These are phyloP conservation scores for Cassiopea xamachana DNA, from an alignment of 30 jellyfish, hydroid and myxozoan genomes.

Conservation along the genomic window DNA sequence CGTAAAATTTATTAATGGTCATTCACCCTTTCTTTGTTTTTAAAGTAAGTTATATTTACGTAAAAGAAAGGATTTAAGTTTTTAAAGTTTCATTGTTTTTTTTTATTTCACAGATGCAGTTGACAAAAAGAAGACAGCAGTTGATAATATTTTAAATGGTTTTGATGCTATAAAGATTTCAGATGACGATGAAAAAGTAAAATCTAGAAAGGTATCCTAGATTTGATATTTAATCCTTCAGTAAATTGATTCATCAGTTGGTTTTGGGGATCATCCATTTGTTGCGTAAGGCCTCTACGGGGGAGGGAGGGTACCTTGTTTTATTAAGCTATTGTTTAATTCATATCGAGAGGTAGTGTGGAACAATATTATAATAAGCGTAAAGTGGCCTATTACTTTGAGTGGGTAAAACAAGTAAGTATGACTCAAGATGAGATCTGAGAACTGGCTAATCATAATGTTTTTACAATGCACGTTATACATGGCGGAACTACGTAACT, in stretches of 20 bases:
- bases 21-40: not conserved
- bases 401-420: no score
- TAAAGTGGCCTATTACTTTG: no score
- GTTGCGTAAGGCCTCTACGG: no score
- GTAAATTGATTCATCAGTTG: not conserved
- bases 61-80: not conserved
- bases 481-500: no score
- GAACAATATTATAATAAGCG: no score
- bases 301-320: no score
- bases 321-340: no score
- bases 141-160: slow-evolving; percentile 84
- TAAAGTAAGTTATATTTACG: not conserved
- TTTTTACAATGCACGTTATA: no score
- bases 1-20: no score
- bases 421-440: no score
- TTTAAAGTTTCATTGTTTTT: not conserved
- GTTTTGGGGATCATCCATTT: not conserved
- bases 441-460: no score
- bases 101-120: slow-evolving; percentile 30
- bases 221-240: not conserved
- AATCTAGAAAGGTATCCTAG: slow-evolving; percentile 51
- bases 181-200: slow-evolving; percentile 69
- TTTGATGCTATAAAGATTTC: slow-evolving; percentile 86
- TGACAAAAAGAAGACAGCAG: slow-evolving; percentile 55
- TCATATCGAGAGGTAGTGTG: no score